Percentiles rank a stretch among this genome's conserved stretches.
These are phyloP conservation scores for Punctoribates punctum DNA, from an alignment of 2,888 invertebrate genomes.

Conservation along the genomic window DNA sequence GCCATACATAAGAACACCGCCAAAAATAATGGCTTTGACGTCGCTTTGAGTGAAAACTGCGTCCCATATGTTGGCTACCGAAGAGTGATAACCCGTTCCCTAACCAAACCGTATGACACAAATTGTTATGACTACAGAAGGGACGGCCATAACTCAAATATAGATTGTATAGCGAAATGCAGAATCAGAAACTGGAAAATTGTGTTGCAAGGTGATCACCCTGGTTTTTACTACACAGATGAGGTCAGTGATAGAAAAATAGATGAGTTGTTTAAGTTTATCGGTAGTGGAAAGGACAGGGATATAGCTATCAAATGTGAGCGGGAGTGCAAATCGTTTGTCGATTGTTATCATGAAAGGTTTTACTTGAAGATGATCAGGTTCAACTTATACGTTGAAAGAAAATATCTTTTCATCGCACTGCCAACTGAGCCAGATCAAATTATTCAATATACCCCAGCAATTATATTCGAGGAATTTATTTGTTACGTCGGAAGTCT, in stretches of 20 bases:
- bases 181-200: background rate
- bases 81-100: background rate
- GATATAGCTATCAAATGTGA: background rate
- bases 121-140: background rate
- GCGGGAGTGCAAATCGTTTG: background rate
- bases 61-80: background rate
- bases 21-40: background rate
- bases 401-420: background rate
- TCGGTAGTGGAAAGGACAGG: background rate
- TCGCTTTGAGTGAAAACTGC: background rate
- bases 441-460: background rate
- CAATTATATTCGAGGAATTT: background rate
- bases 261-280: background rate
- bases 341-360: background rate
- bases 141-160: background rate
- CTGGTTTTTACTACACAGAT: background rate
- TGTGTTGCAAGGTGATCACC: background rate
- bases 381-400: background rate
- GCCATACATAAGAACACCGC: too few relatives aligned
- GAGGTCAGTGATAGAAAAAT: background rate
- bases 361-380: background rate
- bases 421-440: background rate
- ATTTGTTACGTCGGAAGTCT: background rate
- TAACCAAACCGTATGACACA: background rate
- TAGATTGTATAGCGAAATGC: background rate